These are phyloP conservation scores for Agonum fuliginosum DNA, from an alignment of 2,888 invertebrate genomes.

Conservation along the genomic window DNA sequence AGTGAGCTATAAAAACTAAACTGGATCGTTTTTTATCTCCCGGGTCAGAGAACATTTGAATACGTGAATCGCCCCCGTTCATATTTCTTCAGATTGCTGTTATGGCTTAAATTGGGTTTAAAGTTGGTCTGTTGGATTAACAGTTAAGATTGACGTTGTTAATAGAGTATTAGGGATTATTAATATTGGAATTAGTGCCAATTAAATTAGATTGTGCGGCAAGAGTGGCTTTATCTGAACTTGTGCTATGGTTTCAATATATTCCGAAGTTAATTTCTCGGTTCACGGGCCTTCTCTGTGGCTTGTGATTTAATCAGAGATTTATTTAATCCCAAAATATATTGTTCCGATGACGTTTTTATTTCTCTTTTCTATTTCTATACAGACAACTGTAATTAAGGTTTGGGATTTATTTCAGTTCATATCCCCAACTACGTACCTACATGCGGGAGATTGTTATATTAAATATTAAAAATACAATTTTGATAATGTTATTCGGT, in stretches of 20 bases:
- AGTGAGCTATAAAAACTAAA: slow-evolving; percentile 25
- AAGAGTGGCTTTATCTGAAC: slow-evolving; percentile 21
- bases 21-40: slow-evolving; percentile 23
- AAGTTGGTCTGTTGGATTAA: neutral
- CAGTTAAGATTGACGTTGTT: slow-evolving; percentile 33
- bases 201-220: slow-evolving; percentile 30
- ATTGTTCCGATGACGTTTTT: neutral
- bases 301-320: slow-evolving; percentile 29
- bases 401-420: slow-evolving; percentile 29
- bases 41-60: slow-evolving; percentile 2
- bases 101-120: slow-evolving; percentile 12
- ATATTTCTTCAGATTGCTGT: no score
- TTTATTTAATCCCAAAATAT: slow-evolving; percentile 30
- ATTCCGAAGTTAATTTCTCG: slow-evolving; percentile 26
- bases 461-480: no score
- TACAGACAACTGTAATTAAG: slow-evolving; percentile 20
- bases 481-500: no score
- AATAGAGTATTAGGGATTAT: slow-evolving; percentile 31
- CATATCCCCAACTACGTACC: no score
- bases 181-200: slow-evolving; percentile 35
- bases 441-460: no score
- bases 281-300: slow-evolving; percentile 9
- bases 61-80: neutral
- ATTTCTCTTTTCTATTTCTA: slow-evolving; percentile 8
- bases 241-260: slow-evolving; percentile 27